These are phyloP conservation scores for Aurelia coerulea DNA, from an alignment of 30 jellyfish, hydroid and myxozoan genomes.

Conservation along the genomic window DNA sequence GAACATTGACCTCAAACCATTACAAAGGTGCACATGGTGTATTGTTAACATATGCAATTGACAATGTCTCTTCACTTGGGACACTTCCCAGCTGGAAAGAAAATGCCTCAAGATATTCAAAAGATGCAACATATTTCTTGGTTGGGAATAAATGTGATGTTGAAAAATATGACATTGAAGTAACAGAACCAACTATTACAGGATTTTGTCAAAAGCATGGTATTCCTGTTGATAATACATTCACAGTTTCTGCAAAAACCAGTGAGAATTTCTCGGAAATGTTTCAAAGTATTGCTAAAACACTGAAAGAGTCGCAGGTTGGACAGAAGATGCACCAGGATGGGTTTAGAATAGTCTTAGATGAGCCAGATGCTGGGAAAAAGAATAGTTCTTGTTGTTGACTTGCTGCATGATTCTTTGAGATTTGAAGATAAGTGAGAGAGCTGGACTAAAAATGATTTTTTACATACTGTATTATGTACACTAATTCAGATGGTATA, in stretches of 20 bases:
- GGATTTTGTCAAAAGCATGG: slow-evolving; percentile 72
- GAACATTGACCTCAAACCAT: slow-evolving; percentile 82
- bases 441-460: too few species aligned
- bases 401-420: too few species aligned
- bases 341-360: slow-evolving; percentile 47
- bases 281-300: slow-evolving; percentile 57
- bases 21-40: slow-evolving; percentile 85
- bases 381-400: background rate
- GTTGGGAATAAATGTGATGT: slow-evolving; percentile 92
- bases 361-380: slow-evolving; percentile 32
- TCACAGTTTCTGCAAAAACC: slow-evolving; percentile 76
- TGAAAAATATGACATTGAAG: slow-evolving; percentile 66
- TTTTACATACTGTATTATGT: too few species aligned
- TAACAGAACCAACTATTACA: slow-evolving; percentile 42
- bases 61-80: slow-evolving; percentile 66
- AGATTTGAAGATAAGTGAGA: too few species aligned
- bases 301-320: slow-evolving; percentile 23
- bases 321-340: slow-evolving; percentile 19
- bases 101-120: slow-evolving; percentile 70
- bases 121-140: slow-evolving; percentile 57
- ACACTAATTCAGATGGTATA: too few species aligned
- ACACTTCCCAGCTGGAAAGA: slow-evolving; percentile 78
- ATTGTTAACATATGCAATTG: slow-evolving; percentile 73
- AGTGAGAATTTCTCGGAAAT: slow-evolving; percentile 70
- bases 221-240: slow-evolving; percentile 52